Base-by-base conservation (phyloP, 2,888 invertebrate species). In the Tortricodes alternella region DNA sequence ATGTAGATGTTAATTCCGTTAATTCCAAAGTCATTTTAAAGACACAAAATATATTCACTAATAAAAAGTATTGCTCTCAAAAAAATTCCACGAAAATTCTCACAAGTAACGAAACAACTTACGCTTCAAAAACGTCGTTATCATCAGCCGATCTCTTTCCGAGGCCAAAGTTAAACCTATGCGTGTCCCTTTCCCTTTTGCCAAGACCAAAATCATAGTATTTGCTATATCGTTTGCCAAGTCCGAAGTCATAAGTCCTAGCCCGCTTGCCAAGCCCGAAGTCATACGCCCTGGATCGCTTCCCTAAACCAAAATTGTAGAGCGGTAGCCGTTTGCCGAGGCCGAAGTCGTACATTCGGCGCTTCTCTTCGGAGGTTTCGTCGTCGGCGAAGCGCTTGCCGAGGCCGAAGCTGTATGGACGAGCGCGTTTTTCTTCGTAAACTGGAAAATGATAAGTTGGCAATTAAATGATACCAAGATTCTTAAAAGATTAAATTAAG, bases 391-490 rank as follows among this genome's bases (percentile, higher is more conserved):
- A 87, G 8, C 95, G 91, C 65, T 94, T 93, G 1, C 95, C 95
- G n/a, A 95, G 84, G 0, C 95, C 95, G 69, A 95, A 94, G 19
- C 93, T 92, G 81, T 94, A 95, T 0, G 93, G 93, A 18, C 93
- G 92, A 21, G 92, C 91, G 53, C 94, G 91, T 78, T 94, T 93
- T 34, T 73, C 68, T 64, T 86, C 84, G 55, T 81, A 84, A 24
- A 69, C 91, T 91, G 78, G 23, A 58, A 65, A 59, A 41, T n/a
- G 53, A 53, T 16, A 21, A 2, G 18, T 34, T 21, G 21, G 15
- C 18, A 16, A 13, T 24, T 18, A 39, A n/a, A n/a, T n/a, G n/a
- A n/a, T n/a, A n/a, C n/a, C n/a, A n/a, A n/a, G n/a, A n/a, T n/a
- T n/a, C n/a, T n/a, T n/a, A n/a, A n/a, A n/a, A n/a, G n/a, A n/a